Evolutionary conservation across 2,797 vertebrate species (phyloP), one percentile per base, ranked within the genome.

Genomic region (Argya squamiceps): DNA sequence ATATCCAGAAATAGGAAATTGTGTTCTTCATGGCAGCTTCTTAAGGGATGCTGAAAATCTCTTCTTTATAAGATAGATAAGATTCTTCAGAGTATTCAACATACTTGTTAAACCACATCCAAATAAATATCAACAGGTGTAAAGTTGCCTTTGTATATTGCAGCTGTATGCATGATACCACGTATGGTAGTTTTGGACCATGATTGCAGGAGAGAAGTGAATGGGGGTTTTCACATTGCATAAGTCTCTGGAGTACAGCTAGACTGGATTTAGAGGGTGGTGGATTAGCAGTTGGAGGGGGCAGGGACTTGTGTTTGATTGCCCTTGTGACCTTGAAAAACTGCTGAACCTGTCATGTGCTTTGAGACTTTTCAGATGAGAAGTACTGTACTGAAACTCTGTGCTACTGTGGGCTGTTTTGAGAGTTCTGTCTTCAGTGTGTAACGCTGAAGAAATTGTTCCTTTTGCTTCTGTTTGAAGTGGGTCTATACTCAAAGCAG

Each of bases 241-340:
- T 15, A 81, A 88, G 36, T 29, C 37, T 85, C 43, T 71, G 10
- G 43, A 71, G 34, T 81, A 62, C 21, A 30, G 36, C n/a, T 86
- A 44, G 58, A 10, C 27, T 77, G 43, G 43, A 92, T 90, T 94
- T 89, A 68, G 73, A 81, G 43, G 15, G 65, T 60, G 62, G 62
- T 50, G 70, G 49, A 78, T 91, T 81, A 88, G 53, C 46, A 86
- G 2, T 62, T 94, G 85, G n/a, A 94, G 65, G 10, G 55, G 46
- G 63, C 29, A 50, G 50, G 62, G 50, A 41, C 15, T 75, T 86
- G 23, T 44, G 60, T 89, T 85, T 91, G 49, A 56, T 80, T 3
- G 4, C 53, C 73, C 53, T 83, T 43, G 43, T 94, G 91, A 91
- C 94, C 93, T 85, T 89, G 84, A 71, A 91, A 95, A 95, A 76